Evolutionary conservation across 2,888 invertebrate species (phyloP).

Genomic region (Trichacis sp.): DNA sequence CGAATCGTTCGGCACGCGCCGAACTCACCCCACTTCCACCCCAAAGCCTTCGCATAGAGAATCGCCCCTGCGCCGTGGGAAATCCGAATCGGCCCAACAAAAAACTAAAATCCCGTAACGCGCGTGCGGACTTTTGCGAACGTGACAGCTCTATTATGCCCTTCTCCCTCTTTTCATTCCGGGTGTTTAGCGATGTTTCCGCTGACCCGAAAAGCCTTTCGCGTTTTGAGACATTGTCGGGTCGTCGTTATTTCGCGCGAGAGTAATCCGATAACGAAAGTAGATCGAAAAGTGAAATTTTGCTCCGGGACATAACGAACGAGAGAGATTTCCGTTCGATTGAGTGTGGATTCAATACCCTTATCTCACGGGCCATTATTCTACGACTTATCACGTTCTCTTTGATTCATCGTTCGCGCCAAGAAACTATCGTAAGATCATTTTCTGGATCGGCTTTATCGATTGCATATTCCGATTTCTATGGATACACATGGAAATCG

Average conservation of each 20-base stretch:
- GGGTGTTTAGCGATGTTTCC: too few species aligned
- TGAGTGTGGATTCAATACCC: slow-evolving; percentile 44
- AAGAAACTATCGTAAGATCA: slow-evolving; percentile 38
- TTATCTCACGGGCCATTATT: slow-evolving; percentile 55
- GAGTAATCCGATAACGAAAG: not conserved
- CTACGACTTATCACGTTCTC: slow-evolving; percentile 50
- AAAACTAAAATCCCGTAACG: slow-evolving; percentile 42
- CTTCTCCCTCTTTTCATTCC: slow-evolving; percentile 12
- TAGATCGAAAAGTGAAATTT: too few species aligned
- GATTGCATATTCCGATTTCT: slow-evolving; percentile 11
- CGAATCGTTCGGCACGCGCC: slow-evolving; percentile 51
- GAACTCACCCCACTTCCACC: slow-evolving; percentile 47
- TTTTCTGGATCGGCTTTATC: slow-evolving; percentile 17
- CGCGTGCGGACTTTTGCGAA: slow-evolving; percentile 20
- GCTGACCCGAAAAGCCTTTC: too few species aligned
- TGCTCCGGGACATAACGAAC: slow-evolving; percentile 20
- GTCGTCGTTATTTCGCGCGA: not conserved
- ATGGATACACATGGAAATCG: too few species aligned
- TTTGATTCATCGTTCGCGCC: slow-evolving; percentile 51
- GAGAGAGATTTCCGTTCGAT: slow-evolving; percentile 40
- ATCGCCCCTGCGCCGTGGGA: slow-evolving; percentile 59
- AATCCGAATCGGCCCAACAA: slow-evolving; percentile 49
- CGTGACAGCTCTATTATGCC: slow-evolving; percentile 56
- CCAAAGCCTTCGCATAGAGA: slow-evolving; percentile 43
- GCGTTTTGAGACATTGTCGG: too few species aligned